Percentiles rank a stretch among this genome's conserved stretches.
Evolutionary conservation across 2,797 vertebrate genomes (phyloP).

Genomic region (Alauda arvensis): DNA sequence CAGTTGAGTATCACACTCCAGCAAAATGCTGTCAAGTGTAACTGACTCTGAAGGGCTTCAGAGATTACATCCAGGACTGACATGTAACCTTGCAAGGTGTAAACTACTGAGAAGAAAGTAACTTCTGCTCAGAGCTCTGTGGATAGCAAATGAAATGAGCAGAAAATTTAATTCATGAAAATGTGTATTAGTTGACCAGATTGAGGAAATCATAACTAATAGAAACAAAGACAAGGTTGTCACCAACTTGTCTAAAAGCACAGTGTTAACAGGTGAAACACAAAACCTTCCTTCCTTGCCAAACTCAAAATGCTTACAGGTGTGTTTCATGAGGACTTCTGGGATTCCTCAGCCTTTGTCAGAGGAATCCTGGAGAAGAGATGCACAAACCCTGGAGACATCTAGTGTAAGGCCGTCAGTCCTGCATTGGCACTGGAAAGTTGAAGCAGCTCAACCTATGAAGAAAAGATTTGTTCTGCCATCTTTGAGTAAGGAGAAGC

Average conservation of each 20-base stretch:
- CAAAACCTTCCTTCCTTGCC: conserved; percentile 26
- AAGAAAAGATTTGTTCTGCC: conserved; percentile 48
- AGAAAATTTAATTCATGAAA: not conserved
- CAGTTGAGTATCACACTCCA: not conserved
- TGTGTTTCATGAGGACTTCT: conserved; percentile 46
- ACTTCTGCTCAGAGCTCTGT: not conserved
- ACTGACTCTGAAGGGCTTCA: not conserved
- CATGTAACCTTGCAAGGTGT: not conserved
- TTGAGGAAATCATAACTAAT: not conserved
- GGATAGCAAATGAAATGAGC: not conserved
- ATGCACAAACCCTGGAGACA: conserved; percentile 31
- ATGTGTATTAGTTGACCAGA: not conserved
- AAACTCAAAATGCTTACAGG: conserved; percentile 48
- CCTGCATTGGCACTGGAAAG: conserved; percentile 25
- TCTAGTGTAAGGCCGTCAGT: conserved; percentile 33
- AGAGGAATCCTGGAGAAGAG: conserved; percentile 37
- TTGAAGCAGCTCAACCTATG: not conserved
- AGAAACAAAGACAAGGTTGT: not conserved
- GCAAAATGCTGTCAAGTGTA: not conserved
- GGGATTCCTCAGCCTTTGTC: conserved; percentile 43
- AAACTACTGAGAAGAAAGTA: not conserved
- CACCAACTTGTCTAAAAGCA: not conserved
- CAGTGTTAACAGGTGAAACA: not conserved
- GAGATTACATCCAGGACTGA: not conserved
- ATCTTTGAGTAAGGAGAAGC: conserved; percentile 39